Base-by-base conservation (phyloP, 2,888 invertebrate genomes). In the Cephus nigrinus region DNA sequence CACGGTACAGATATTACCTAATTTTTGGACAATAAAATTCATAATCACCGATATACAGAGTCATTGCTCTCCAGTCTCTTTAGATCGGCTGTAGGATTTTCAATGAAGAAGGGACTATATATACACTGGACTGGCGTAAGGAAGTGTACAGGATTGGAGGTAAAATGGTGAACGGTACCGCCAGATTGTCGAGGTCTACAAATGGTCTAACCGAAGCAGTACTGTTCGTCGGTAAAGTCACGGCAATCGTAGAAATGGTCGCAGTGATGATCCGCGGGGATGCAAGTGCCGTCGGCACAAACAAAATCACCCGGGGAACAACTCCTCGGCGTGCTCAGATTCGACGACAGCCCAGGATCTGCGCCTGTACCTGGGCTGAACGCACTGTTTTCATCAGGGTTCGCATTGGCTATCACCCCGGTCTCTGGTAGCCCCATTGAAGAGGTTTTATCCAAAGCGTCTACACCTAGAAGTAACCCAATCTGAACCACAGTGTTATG, bases 191-290 rank as follows among this genome's bases (percentile, higher is more conserved):
- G 81, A 84, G 87, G 83, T 85, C 84, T 85, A 84, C 84, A 83
- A 86, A 84, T 87, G 88, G 85, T 92, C 93, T 93, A 93, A 93
- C 93, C 93, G 93, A 95, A 94, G 94, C 97, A 97, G 93, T 96
- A 96, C 93, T 96, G 96, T 93, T 97, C 97, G 92, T 97, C 97
- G 90, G 96, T 96, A 94, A 96, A 96, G 94, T 97, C 97, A 93
- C 94, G 94, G 94, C 97, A 97, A 94, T 97, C 97, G 94, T 96
- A 96, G 93, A 94, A 94, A 93, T 96, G 96, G 94, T 98, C 97
- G 93, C 98, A 97, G 91, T 95, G 95, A 89, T 95, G 94, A 84
- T 93, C 92, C 91, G 94, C 93, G 84, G 95, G 95, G 91, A 98
- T 95, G 93, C 97, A 98, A 90, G 94, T 93, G 90, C 95, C 94